Evolutionary conservation across 1,140 invertebrate genomes (phyloP).

Genomic region (Drosophila insularis): DNA sequence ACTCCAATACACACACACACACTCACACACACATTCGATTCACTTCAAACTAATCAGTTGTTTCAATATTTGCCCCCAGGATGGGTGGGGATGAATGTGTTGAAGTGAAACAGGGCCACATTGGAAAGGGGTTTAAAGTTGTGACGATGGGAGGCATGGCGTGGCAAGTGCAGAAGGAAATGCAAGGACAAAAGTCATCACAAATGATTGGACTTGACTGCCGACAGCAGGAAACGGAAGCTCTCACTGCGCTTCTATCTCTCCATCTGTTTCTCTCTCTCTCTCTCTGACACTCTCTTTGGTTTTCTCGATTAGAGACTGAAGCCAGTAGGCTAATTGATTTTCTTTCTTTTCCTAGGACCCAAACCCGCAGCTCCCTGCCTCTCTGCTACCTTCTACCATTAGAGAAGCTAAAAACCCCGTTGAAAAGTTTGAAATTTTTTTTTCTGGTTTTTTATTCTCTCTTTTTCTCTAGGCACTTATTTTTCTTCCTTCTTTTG

Average conservation of each 20-base stretch:
- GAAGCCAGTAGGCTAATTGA: constrained; percentile 56
- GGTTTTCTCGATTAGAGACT: constrained; percentile 38
- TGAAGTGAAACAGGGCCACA: neutral
- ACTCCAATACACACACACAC: constrained; percentile 4
- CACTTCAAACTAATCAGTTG: constrained; percentile 78
- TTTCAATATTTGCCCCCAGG: constrained; percentile 70
- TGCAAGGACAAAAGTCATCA: constrained; percentile 58
- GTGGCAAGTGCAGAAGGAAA: constrained; percentile 11
- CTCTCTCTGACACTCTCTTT: constrained; percentile 1
- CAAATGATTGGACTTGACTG: constrained; percentile 64
- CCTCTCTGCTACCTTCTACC: neutral
- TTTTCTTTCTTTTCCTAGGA: constrained; percentile 46
- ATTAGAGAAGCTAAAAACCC: constrained; percentile 3
- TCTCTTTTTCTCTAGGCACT: neutral
- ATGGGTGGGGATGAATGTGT: neutral
- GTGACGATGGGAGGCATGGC: neutral
- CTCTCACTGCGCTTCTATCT: neutral
- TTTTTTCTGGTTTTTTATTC: constrained; percentile 34
- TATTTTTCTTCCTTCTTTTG: constrained; percentile 28
- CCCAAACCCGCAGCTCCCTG: neutral
- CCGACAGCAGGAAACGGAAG: constrained; percentile 39
- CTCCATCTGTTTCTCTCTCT: neutral
- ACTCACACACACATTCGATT: constrained; percentile 44
- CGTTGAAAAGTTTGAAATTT: constrained; percentile 2
- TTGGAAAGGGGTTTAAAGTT: neutral